Evolutionary conservation across 2,888 invertebrate genomes (phyloP).

Genomic region (Ectemnius continuus): DNA sequence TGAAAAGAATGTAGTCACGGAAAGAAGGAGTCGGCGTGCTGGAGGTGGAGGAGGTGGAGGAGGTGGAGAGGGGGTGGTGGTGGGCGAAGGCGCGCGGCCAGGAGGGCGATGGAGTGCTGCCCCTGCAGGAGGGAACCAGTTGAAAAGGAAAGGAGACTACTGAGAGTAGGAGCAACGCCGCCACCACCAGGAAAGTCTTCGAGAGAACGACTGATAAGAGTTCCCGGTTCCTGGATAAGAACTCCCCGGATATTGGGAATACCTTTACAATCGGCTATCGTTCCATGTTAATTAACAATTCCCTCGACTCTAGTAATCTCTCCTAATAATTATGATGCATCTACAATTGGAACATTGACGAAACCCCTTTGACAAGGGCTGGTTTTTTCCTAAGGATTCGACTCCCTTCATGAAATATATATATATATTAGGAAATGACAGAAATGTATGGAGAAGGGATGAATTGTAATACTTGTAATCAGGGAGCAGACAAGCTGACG

Average conservation of each 20-base stretch:
- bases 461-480: too few relatives aligned
- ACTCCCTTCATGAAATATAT: too few relatives aligned
- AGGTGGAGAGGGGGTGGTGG: conserved; percentile 15
- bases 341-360: too few relatives aligned
- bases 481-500: conserved; percentile 49
- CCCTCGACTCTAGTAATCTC: background rate
- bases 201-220: conserved; percentile 59
- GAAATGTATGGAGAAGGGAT: too few relatives aligned
- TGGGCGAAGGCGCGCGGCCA: conserved; percentile 7
- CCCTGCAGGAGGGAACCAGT: conserved; percentile 33
- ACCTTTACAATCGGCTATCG: conserved; percentile 36
- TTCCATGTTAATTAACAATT: conserved; percentile 49
- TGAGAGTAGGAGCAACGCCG: conserved; percentile 18
- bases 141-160: conserved; percentile 52
- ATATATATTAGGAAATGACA: too few relatives aligned
- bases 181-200: conserved; percentile 42
- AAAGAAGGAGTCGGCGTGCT: conserved; percentile 23
- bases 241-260: conserved; percentile 53
- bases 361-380: too few relatives aligned
- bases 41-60: too few relatives aligned
- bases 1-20: conserved; percentile 68
- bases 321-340: too few relatives aligned
- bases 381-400: too few relatives aligned
- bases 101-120: background rate
- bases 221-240: conserved; percentile 47